Base-by-base conservation (phyloP, 2,113 vertebrate genomes). In the Silurus glanis region DNA sequence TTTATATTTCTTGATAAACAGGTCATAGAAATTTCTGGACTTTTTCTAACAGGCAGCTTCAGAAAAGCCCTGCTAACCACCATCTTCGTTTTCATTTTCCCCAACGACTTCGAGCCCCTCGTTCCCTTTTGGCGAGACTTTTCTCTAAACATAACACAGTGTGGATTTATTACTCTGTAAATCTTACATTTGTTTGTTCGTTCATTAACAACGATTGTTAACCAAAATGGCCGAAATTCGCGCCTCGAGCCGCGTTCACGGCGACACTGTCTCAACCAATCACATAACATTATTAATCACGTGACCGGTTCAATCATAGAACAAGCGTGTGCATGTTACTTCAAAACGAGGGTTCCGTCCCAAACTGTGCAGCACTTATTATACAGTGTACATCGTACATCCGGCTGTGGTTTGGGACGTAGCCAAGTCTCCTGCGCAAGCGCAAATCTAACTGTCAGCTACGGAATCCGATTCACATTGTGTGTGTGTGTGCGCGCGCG, bases 91-190 rank as follows among this genome's bases (percentile, higher is more conserved):
- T 79, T 83, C 1, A 82, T 17, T 83, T 81, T 72, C 80, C 13
- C 59, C 17, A 37, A 6, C 47, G 17, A 51, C 0, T n/a, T 55
- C 21, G 0, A 49, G 12, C 4, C 61, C 84, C 82, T 90, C 82
- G 83, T 88, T 72, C 23, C 53, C 69, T 89, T 76, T 25, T 55
- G 23, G 3, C 53, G 5, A 1, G 51, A 59, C 19, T 37, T 89
- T 8, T 58, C 37, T 16, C 83, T 75, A 72, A 49, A 17, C 89
- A 85, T 88, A 61, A 37, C 72, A 5, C 47, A 25, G 37, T 37
- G 37, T 37, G 37, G 37, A 37, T 37, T 37, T 37, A 37, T 37
- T 37, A 37, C 37, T 37, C 37, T 37, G 37, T 37, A 37, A 0
- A 37, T 37, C 2, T 37, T 37, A 37, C 37, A 9, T 25, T 67